A percentile compares a stretch with the other conserved stretches of the same genome.
These are phyloP conservation scores for Sitta carolinensis DNA, from an alignment of 2,797 vertebrate genomes.

Conservation along the genomic window DNA sequence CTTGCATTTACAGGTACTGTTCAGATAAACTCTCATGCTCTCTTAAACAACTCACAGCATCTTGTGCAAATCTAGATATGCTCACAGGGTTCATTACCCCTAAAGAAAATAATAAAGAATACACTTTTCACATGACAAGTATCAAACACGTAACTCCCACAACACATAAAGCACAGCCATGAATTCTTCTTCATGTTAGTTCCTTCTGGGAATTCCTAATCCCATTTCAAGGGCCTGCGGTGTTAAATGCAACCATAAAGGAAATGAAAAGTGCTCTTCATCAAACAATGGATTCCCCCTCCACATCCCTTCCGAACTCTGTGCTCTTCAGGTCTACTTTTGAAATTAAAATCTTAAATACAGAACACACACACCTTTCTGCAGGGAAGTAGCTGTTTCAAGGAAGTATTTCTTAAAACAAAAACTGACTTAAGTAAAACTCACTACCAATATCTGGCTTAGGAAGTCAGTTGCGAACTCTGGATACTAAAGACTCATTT, in stretches of 20 bases:
- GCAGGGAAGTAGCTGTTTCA: background rate
- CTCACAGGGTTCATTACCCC: background rate
- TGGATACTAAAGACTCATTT: background rate
- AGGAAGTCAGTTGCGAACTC: background rate
- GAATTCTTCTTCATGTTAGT: background rate
- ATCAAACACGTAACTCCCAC: slow-evolving; percentile 8
- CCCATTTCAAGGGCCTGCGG: background rate
- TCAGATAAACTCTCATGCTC: background rate
- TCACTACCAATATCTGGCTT: background rate
- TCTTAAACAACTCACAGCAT: slow-evolving; percentile 15
- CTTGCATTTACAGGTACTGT: background rate
- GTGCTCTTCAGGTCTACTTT: background rate
- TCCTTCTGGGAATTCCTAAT: slow-evolving; percentile 13
- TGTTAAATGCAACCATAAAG: background rate
- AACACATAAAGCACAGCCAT: background rate
- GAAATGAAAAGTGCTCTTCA: background rate
- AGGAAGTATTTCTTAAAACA: background rate
- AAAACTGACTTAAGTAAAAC: background rate
- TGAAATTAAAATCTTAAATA: background rate
- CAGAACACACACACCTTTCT: background rate
- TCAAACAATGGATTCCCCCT: background rate
- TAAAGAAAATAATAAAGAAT: background rate
- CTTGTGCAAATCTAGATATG: background rate
- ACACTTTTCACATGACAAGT: background rate
- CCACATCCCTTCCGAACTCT: background rate